Evolutionary conservation across 2,113 vertebrate genomes (phyloP).

Genomic region (Romanogobio albipinnatus): DNA sequence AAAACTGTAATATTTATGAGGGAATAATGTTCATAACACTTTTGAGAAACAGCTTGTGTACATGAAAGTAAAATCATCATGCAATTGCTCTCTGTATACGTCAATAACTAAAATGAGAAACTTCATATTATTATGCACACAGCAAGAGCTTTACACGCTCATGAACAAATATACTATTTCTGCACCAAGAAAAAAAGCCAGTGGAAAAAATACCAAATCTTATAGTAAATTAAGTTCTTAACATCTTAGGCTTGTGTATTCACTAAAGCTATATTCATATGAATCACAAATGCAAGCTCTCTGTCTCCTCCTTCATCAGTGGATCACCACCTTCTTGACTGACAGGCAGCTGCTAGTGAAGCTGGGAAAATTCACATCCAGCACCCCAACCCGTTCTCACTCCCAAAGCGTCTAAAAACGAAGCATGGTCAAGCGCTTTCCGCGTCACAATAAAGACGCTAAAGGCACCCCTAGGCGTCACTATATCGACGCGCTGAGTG

Average conservation of each 20-base stretch:
- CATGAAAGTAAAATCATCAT: neutral
- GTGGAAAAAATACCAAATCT: neutral
- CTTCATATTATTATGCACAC: neutral
- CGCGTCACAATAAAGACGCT: no score
- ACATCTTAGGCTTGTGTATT: neutral
- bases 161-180: neutral
- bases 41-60: neutral
- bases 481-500: no score
- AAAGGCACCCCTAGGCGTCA: no score
- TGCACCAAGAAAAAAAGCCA: neutral
- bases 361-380: no score
- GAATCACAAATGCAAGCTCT: neutral
- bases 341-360: no score
- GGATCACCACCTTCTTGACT: no score
- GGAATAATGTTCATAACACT: neutral
- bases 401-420: no score
- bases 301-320: no score
- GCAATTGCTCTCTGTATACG: neutral
- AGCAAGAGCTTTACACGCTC: neutral
- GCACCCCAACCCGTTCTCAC: no score
- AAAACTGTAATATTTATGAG: conserved; percentile 20
- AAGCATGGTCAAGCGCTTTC: no score
- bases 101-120: conserved; percentile 8
- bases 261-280: neutral
- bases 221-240: neutral